Base-by-base conservation (phyloP, 2,888 invertebrate genomes). In the Laothoe populi region DNA sequence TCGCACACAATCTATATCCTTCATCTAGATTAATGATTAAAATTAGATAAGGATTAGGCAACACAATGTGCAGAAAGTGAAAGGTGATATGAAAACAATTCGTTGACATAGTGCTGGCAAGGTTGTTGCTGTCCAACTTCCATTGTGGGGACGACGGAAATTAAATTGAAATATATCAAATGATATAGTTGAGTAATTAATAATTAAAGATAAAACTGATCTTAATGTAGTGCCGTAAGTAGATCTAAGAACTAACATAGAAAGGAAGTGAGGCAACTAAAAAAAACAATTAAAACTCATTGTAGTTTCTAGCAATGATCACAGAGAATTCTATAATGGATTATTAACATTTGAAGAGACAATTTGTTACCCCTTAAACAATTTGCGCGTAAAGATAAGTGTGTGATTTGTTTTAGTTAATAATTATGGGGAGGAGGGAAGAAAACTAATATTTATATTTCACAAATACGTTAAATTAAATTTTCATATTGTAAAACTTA, bases 21-120 rank as follows among this genome's bases (percentile, higher is more conserved):
- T 70, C 71, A 73, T 82, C 73, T 69, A 83, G 83, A 84, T 84
- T 74, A 79, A 79, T 73, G 74, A 85, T 83, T 71, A 60, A 82
- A 85, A 86, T 85, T 77, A 85, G 86, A 85, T 84, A 82, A 78
- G 67, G 70, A 76, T 83, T 82, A 75, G 70, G 69, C 76, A 82
- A 82, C 68, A 70, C 73, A 75, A 77, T 75, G 66, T 68, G 63
- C 62, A 71, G 75, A 83, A 83, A 86, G 86, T 84, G 86, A 86
- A 86, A 86, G 86, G 83, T 74, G 74, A 75, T 70, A 66, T 68
- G 71, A 71, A 76, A 71, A 78, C 75, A 75, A 76, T 75, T 66
- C 78, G 74, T 78, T 75, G 74, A 73, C 74, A 78, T 63, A 66
- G 46, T 42, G 59, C 57, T 68, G 63, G 73, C 74, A 57, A 42